These are phyloP conservation scores for Pampus argenteus DNA, from an alignment of 2,797 vertebrate genomes.

Conservation along the genomic window DNA sequence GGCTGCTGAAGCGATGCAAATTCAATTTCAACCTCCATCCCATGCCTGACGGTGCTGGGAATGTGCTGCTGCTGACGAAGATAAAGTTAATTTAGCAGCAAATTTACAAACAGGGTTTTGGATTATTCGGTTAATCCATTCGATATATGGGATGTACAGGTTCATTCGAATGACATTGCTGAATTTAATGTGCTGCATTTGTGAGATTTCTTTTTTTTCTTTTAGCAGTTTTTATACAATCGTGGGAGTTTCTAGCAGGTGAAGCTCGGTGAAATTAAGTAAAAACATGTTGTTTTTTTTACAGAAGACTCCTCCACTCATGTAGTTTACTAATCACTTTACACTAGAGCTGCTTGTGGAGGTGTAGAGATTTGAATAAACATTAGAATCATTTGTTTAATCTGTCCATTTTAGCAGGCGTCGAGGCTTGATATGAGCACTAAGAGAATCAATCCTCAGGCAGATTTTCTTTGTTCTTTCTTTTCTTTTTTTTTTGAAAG, in stretches of 20 bases:
- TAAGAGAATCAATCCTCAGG: conserved; percentile 26
- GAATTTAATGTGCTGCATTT: conserved; percentile 6
- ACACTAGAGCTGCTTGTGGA: conserved; percentile 1
- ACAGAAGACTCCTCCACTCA: not conserved
- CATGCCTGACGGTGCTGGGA: not conserved
- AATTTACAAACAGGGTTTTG: not conserved
- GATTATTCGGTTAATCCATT: conserved; percentile 14
- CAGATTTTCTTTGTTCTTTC: conserved; percentile 11
- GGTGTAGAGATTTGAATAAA: conserved; percentile 40
- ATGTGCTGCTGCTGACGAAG: conserved; percentile 12
- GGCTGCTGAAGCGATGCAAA: conserved; percentile 47
- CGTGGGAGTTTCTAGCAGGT: not conserved
- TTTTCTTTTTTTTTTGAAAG: not conserved
- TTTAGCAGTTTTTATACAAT: not conserved
- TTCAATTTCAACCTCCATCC: conserved; percentile 44
- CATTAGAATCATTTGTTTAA: conserved; percentile 37
- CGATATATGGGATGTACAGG: not conserved
- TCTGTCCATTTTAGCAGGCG: conserved; percentile 22
- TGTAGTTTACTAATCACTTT: conserved; percentile 31
- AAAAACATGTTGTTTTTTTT: conserved; percentile 11
- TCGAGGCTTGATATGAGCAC: conserved; percentile 27
- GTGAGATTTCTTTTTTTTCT: conserved; percentile 1
- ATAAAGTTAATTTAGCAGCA: conserved; percentile 21
- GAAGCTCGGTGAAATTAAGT: not conserved
- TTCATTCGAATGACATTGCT: not conserved